phyloP scores from a whole-genome alignment of 2,797 vertebrate genomes.

The Chelon auratus region DNA sequence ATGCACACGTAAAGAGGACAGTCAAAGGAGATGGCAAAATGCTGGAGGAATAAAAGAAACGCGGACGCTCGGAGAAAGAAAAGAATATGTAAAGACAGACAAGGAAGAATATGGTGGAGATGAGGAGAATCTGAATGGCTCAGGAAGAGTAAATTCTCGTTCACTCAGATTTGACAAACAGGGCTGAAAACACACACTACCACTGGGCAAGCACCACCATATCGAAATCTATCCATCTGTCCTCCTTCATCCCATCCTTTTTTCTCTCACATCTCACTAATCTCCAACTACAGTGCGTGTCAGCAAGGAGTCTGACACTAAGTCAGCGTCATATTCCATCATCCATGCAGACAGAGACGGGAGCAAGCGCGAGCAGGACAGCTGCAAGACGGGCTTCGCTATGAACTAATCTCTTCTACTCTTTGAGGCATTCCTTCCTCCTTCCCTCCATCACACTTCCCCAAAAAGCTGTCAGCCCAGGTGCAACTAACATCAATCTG shows the following conservation, averaged over 20 bases:
- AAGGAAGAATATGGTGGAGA: constrained; percentile 12
- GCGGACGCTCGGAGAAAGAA: constrained; percentile 4
- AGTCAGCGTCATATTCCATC: constrained; percentile 73
- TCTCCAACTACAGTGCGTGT: constrained; percentile 66
- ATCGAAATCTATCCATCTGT: constrained; percentile 52
- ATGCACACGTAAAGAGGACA: constrained; percentile 12
- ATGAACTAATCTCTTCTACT: constrained; percentile 62
- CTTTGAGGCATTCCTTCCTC: constrained; percentile 41
- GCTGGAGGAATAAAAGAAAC: constrained; percentile 22
- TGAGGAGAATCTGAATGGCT: constrained; percentile 1
- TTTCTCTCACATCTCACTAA: constrained; percentile 57
- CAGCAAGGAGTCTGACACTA: constrained; percentile 71
- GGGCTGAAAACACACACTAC: constrained; percentile 33
- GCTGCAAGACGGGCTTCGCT: constrained; percentile 66
- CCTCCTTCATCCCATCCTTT: constrained; percentile 35
- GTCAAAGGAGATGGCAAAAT: constrained; percentile 10
- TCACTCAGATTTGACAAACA: constrained; percentile 29
- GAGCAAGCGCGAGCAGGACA: constrained; percentile 65
- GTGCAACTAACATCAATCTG: constrained; percentile 52
- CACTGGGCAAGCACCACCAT: constrained; percentile 23
- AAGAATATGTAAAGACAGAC: background rate
- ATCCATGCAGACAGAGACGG: constrained; percentile 71
- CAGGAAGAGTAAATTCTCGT: constrained; percentile 22
- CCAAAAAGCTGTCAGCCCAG: constrained; percentile 50
- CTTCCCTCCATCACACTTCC: constrained; percentile 48